These are phyloP conservation scores for Troides oblongomaculatus DNA, from an alignment of 2,888 invertebrate genomes.

Conservation along the genomic window DNA sequence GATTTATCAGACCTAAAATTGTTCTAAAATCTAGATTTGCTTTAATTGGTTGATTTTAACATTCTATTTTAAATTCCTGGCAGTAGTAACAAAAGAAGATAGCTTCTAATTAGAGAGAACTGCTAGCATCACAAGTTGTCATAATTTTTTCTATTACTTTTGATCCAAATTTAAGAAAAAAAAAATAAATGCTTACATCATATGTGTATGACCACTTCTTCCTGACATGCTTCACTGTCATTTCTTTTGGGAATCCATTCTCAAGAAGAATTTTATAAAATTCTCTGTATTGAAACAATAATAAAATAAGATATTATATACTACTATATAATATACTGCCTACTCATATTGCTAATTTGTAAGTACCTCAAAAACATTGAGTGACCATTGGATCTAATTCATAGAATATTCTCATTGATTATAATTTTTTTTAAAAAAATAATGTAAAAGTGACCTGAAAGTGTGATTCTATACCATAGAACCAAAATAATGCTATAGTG, in stretches of 20 bases:
- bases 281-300: conserved; percentile 50
- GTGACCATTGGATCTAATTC: not conserved
- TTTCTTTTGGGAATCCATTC: conserved; percentile 68
- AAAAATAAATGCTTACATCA: conserved; percentile 59
- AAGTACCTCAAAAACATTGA: no score
- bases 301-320: not conserved
- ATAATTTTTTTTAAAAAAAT: not conserved
- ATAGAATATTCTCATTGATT: not conserved
- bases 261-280: conserved; percentile 64
- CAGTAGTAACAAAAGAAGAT: no score
- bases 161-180: not conserved
- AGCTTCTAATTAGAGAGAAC: no score
- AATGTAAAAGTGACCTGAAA: not conserved
- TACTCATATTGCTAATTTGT: no score
- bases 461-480: not conserved
- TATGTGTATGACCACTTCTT: conserved; percentile 74
- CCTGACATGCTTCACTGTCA: conserved; percentile 67
- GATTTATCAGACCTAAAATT: not conserved
- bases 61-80: no score
- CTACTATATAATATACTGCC: no score
- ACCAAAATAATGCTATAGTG: no score
- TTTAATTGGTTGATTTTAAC: not conserved
- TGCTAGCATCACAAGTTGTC: no score
- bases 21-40: not conserved
- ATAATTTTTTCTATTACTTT: not conserved